Base-by-base conservation (phyloP, 2,888 invertebrate genomes). In the Bhutanitis thaidina region DNA sequence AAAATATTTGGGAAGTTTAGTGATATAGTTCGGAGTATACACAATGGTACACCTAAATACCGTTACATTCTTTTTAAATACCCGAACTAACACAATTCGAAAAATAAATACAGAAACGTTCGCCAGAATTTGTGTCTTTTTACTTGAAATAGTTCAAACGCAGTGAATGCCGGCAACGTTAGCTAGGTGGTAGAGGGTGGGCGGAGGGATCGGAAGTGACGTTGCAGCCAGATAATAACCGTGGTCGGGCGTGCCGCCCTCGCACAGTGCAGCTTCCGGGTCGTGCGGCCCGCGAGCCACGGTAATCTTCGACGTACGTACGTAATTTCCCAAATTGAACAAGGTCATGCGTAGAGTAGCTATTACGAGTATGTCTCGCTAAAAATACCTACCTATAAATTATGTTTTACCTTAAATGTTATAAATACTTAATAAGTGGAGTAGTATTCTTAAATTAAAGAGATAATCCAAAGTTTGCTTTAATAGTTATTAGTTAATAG, bases 221-320 rank as follows among this genome's bases (percentile, higher is more conserved):
- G 82, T 71, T 74, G 84, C 85, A 84, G 84, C 79, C 80, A 83
- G 81, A 80, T 82, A 82, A 81, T 82, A 79, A 74, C 73, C 63
- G 70, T 63, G 71, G 69, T 68, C 60, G 73, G 65, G 67, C 61
- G 79, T 76, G 79, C 69, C 70, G 67, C 69, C 78, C 79, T 72
- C 71, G 71, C 69, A 67, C 68, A 74, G 72, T 77, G 72, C 83
- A 82, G 81, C 77, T 83, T 85, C 86, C 84, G 82, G 79, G 70
- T 72, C 74, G 74, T 65, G 62, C 65, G 63, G 75, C 68, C 74
- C 64, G 67, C 76, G 77, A 78, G 68, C 74, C 62, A 67, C 75
- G 76, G 77, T 87, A 86, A 87, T 86, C 87, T 84, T 85, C 75
- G 74, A 81, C 77, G 78, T 78, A 69, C 77, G 79, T 81, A 82